Conservation (phyloP, 2,113 vertebrate species). For the Rhizomys pruinosus region DNA sequence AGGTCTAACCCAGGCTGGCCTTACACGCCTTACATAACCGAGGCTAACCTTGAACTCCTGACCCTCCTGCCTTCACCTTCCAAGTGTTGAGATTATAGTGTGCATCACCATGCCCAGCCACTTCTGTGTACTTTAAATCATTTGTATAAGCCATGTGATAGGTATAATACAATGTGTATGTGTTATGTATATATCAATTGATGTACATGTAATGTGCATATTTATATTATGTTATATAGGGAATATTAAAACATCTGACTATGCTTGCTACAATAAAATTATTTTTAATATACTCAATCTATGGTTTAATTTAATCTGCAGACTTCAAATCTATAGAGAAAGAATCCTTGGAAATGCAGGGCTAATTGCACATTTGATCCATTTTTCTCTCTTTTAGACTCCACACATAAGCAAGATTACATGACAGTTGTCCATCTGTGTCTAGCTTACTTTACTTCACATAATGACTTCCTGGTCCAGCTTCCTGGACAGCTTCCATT, state of each 20-base stretch:
- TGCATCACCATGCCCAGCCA: not conserved
- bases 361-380: not conserved
- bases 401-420: not conserved
- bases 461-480: no score
- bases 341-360: not conserved
- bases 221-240: not conserved
- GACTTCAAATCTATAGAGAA: not conserved
- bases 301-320: not conserved
- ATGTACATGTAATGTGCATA: no score
- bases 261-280: not conserved
- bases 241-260: not conserved
- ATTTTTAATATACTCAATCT: not conserved
- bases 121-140: not conserved
- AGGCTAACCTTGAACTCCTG: not conserved
- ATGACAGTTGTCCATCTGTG: not conserved
- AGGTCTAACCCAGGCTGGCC: not conserved
- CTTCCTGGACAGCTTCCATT: no score
- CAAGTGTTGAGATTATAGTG: not conserved
- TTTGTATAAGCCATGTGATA: not conserved
- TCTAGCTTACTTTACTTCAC: not conserved
- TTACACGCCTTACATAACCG: no score
- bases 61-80: not conserved
- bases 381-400: not conserved
- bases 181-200: no score
- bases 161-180: not conserved